Base-by-base conservation (phyloP, 2,888 invertebrate species). In the Agrochola lychnidis region DNA sequence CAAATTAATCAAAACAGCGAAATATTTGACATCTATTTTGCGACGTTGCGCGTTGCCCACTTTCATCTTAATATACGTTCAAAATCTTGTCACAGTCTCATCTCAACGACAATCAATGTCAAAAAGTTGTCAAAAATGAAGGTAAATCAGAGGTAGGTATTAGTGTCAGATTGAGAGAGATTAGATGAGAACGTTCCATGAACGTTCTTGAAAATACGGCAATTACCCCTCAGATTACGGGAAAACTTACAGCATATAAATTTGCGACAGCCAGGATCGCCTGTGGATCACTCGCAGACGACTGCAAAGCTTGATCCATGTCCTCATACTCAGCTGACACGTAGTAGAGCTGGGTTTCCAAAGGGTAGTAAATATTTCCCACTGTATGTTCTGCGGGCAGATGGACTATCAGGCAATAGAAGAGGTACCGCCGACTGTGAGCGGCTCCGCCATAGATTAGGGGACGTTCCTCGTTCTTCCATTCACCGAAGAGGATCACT, bases 371-470 rank as follows among this genome's bases (percentile, higher is more conserved):
- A 0, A 93, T 72, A 1, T 89, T 90, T 0, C 90, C 93, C 5
- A 96, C 87, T 0, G 89, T 89, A 70, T 96, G 96, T 68, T 96
- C 96, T 0, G 96, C 95, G 0, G 95, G 95, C 90, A 93, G 92
- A 72, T 93, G 94, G 0, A 95, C 48, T 12, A 89, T 86, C 48
- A 96, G 69, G 0, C 94, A 95, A 78, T 95, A 92, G 85, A 96
- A 96, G 2, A 93, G 56, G 76, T 96, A 96, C 3, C 95, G 91
- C 0, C 96, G 93, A 57, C 93, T 92, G 80, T 95, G 91, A 0
- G 92, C 94, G 4, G 94, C 94, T 0, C 96, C 96, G 0, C 95
- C 95, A 75, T 93, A 93, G 1, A 96, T 85, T 0, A 92, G 59
- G 0, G 96, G 96, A 9, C 90, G 90, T 0, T 75, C 79, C 0